These are phyloP conservation scores for Bombus balteatus DNA, from an alignment of 1,140 invertebrate genomes.

Conservation along the genomic window DNA sequence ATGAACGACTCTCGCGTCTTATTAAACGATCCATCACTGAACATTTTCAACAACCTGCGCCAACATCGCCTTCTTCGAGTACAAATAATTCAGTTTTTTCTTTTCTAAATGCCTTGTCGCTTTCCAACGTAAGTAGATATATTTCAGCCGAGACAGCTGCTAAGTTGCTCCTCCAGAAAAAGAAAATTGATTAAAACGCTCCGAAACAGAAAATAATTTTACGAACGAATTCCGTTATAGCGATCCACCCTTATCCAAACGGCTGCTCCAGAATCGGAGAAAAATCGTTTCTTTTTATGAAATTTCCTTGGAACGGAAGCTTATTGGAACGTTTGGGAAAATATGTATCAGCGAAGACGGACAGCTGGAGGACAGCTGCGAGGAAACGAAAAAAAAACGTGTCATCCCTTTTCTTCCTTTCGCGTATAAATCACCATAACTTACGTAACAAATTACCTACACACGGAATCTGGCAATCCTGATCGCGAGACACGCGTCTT, in stretches of 20 bases:
- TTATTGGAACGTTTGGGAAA: constrained; percentile 49
- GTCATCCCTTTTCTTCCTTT: not conserved
- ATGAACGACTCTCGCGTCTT: not conserved
- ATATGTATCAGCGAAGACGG: constrained; percentile 43
- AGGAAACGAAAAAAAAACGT: constrained; percentile 23
- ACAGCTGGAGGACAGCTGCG: constrained; percentile 38
- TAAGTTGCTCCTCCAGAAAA: too few species aligned
- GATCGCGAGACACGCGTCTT: not conserved
- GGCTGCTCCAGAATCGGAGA: not conserved
- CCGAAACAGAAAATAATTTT: constrained; percentile 12
- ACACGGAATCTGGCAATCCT: not conserved
- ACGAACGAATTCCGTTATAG: constrained; percentile 29
- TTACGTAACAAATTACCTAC: not conserved
- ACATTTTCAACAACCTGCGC: constrained; percentile 16
- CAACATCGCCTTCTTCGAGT: not conserved
- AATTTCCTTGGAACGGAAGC: not conserved
- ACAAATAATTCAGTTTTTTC: too few species aligned
- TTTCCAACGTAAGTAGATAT: not conserved
- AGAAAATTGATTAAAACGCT: constrained; percentile 6
- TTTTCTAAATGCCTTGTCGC: not conserved
- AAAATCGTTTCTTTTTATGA: constrained; percentile 23
- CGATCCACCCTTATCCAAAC: constrained; percentile 1
- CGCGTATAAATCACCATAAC: constrained; percentile 6
- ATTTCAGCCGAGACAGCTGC: not conserved
- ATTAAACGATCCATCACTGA: not conserved